Conservation (phyloP, 1,140 invertebrate species). For the Cotesia chilonis region DNA sequence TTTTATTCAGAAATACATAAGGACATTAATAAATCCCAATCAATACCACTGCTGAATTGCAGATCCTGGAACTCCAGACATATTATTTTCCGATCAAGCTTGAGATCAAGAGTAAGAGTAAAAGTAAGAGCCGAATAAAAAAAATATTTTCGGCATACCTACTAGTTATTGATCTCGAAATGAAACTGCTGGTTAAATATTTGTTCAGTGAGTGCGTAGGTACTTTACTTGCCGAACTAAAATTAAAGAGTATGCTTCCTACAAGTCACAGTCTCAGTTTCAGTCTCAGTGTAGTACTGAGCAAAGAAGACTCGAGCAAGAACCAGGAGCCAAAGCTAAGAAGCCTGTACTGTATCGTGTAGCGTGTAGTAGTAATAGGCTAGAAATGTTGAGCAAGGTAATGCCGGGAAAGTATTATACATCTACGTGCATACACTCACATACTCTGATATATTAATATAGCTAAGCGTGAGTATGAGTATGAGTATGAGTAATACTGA, state of each 20-base stretch:
- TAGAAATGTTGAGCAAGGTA: constrained; percentile 8
- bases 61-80: too few species aligned
- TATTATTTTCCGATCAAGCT: too few species aligned
- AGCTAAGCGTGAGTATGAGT: not conserved
- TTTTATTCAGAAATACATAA: too few species aligned
- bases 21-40: too few species aligned
- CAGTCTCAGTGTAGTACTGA: not conserved
- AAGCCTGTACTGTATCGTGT: constrained; percentile 19
- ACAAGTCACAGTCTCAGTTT: not conserved
- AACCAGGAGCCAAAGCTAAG: not conserved
- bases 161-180: too few species aligned
- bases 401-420: constrained; percentile 43
- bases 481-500: constrained; percentile 57
- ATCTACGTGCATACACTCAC: constrained; percentile 31
- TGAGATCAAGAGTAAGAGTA: too few species aligned
- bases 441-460: constrained; percentile 37
- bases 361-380: not conserved
- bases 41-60: too few species aligned
- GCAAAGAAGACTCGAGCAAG: not conserved
- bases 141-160: too few species aligned
- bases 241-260: not conserved
- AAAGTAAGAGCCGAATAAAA: too few species aligned
- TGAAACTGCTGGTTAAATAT: too few species aligned
- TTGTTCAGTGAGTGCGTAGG: too few species aligned
- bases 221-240: not conserved